Percentiles rank a stretch among this genome's conserved stretches.
Evolutionary conservation across 64 coral and sea anemone genomes (phyloP).

Genomic region (Acropora yongei): DNA sequence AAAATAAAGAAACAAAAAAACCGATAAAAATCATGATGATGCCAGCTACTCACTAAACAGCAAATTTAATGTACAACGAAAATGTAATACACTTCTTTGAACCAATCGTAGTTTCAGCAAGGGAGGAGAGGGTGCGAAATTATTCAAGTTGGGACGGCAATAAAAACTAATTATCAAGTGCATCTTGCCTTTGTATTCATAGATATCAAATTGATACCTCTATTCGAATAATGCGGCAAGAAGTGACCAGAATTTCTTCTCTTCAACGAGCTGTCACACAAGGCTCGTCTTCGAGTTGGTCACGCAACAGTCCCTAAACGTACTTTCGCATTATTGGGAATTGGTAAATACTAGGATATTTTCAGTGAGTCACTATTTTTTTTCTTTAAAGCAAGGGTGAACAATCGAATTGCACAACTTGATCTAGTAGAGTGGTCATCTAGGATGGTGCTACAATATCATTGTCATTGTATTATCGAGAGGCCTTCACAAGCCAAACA

Average conservation of each 20-base stretch:
- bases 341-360: background rate
- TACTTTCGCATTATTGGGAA: background rate
- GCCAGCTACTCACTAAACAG: background rate
- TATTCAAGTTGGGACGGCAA: background rate
- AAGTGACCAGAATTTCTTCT: no score
- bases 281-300: background rate
- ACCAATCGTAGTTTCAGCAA: background rate
- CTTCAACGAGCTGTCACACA: no score
- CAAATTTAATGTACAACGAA: background rate
- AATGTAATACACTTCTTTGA: background rate
- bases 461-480: background rate
- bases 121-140: no score
- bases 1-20: no score
- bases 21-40: no score
- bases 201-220: no score
- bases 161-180: background rate
- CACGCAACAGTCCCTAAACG: background rate
- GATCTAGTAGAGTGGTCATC: background rate
- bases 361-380: background rate
- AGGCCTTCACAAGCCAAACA: slow-evolving; percentile 80
- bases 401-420: background rate
- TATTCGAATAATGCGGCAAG: no score
- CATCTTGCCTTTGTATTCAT: background rate
- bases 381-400: background rate
- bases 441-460: background rate